Conservation (phyloP, 2,888 invertebrate genomes). For the Pristionchus fissidentatus region DNA sequence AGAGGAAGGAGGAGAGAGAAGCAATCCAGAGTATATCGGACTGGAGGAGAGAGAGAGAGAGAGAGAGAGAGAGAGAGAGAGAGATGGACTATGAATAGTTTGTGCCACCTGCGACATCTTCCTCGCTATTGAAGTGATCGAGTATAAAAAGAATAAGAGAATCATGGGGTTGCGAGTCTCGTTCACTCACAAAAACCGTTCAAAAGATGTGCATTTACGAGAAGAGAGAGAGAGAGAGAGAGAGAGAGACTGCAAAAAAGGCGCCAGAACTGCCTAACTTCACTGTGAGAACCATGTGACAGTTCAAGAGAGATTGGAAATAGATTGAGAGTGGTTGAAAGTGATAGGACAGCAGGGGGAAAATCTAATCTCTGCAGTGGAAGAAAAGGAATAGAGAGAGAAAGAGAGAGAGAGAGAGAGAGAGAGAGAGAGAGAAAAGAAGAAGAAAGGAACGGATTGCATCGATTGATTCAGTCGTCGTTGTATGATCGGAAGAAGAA, state of each 20-base stretch:
- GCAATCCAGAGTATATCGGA: not conserved
- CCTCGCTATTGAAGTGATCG: too few species aligned
- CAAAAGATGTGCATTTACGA: not conserved
- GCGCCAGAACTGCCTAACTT: not conserved
- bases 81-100: too few species aligned
- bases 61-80: too few species aligned
- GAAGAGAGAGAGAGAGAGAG: not conserved
- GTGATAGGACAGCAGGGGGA: conserved; percentile 15
- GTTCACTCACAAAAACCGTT: not conserved
- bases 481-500: conserved; percentile 31
- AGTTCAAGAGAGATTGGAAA: too few species aligned
- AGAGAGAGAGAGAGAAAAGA: not conserved
- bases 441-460: conserved; percentile 27
- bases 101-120: too few species aligned
- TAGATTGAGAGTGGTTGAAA: too few species aligned
- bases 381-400: conserved; percentile 11
- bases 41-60: too few species aligned
- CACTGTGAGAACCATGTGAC: too few species aligned
- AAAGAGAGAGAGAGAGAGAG: conserved; percentile 4
- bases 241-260: conserved; percentile 13
- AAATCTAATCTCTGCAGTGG: conserved; percentile 35
- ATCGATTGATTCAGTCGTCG: conserved; percentile 29
- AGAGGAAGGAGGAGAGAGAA: not conserved
- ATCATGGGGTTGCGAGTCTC: not conserved
- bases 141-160: not conserved